Conservation (phyloP, 2,888 invertebrate genomes). For the Calameuta filiformis region DNA sequence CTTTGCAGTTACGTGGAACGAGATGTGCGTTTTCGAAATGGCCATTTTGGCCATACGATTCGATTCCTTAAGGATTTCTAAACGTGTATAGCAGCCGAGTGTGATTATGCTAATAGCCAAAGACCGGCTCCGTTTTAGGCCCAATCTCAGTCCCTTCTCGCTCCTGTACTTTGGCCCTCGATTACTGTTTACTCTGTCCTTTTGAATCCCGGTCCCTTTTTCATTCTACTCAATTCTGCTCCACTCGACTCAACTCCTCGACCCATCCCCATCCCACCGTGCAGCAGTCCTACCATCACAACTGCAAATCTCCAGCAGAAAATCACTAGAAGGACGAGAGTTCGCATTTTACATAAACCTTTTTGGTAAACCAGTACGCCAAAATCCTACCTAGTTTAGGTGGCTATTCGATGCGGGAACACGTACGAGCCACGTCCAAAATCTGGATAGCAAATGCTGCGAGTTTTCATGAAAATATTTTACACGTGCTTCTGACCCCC, state of each 20-base stretch:
- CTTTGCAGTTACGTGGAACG: neutral
- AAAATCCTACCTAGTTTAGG: neutral
- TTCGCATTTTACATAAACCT: constrained; percentile 21
- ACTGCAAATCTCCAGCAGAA: neutral
- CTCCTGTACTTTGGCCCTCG: neutral
- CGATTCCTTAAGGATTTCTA: neutral
- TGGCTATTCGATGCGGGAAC: constrained; percentile 41
- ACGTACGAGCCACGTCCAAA: constrained; percentile 39
- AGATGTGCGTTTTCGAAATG: neutral
- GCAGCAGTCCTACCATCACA: neutral
- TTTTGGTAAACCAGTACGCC: constrained; percentile 17
- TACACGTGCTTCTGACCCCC: neutral
- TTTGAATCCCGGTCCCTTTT: neutral
- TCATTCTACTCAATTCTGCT: neutral
- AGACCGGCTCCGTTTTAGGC: neutral
- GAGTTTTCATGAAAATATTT: neutral
- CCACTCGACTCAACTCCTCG: neutral
- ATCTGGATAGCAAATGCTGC: constrained; percentile 36
- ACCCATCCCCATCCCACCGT: neutral
- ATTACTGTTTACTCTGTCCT: neutral
- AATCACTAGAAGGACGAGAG: neutral
- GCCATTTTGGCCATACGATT: neutral
- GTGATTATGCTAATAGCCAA: constrained; percentile 19
- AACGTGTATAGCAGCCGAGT: constrained; percentile 17
- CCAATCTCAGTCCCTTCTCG: neutral